These are phyloP conservation scores for Xanthia icteritia DNA, from an alignment of 2,888 invertebrate species.

Conservation along the genomic window DNA sequence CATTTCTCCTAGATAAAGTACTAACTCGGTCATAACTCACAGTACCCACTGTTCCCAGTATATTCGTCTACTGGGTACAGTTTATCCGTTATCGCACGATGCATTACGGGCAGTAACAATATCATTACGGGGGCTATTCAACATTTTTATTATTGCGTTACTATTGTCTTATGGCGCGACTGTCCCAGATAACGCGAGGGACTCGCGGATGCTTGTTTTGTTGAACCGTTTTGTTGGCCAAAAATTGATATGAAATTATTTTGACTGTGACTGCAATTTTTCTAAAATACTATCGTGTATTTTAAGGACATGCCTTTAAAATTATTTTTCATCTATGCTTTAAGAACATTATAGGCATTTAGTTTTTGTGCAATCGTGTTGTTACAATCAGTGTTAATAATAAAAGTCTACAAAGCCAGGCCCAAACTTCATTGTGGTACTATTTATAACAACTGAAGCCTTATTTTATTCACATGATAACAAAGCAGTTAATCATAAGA, in stretches of 20 bases:
- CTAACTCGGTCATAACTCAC: slow-evolving; percentile 58
- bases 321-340: too few relatives aligned
- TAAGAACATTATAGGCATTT: too few relatives aligned
- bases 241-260: not conserved
- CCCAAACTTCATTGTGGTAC: too few relatives aligned
- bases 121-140: slow-evolving; percentile 90
- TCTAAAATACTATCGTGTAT: not conserved
- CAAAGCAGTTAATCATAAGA: too few relatives aligned
- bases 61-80: slow-evolving; percentile 88
- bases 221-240: slow-evolving; percentile 9
- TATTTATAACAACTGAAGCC: too few relatives aligned
- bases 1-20: slow-evolving; percentile 45
- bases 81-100: slow-evolving; percentile 90
- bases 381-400: too few relatives aligned
- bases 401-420: too few relatives aligned
- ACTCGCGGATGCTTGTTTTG: slow-evolving; percentile 68
- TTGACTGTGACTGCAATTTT: not conserved
- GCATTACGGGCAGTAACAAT: slow-evolving; percentile 87
- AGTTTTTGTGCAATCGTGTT: too few relatives aligned
- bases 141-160: slow-evolving; percentile 91
- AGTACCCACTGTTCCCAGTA: slow-evolving; percentile 57
- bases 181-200: slow-evolving; percentile 81
- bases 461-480: too few relatives aligned
- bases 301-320: not conserved
- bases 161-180: slow-evolving; percentile 90